Evolutionary conservation across 1,140 invertebrate genomes (phyloP), one percentile per base, ranked within the genome.

Genomic region (Pteromalus puparum): DNA sequence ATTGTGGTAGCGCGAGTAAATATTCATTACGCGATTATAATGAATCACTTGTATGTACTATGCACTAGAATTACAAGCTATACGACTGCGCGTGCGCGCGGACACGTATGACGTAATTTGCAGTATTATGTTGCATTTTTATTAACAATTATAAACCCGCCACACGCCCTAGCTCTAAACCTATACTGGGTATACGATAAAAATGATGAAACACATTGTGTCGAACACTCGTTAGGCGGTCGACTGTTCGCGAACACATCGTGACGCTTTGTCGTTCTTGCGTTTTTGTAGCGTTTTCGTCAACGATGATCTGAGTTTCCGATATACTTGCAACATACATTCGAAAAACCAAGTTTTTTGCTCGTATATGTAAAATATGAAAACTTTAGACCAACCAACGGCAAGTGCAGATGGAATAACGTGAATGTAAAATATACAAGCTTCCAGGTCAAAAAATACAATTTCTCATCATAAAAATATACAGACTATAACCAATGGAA

Each of bases 11-110:
- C 34, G 79, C 34, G 77, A 84, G 53, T 79, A 84, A 65, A 84
- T 84, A 84, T 77, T 72, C 21, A 78, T 68, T 80, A 80, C 53
- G 21, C 38, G 12, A 30, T 34, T 84, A 79, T 48, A 61, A 61
- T 74, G 30, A 80, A 84, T 74, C 46, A 84, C 74, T 15, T 34
- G 65, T 74, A 83, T 34, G 65, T 74, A 83, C 72, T 61, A 84
- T 73, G 26, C 68, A 79, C 75, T 46, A 24, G 26, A 70, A 30
- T 26, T 12, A 68, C 21, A 30, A 28, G 67, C 67, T 28, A 30
- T 30, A 15, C 67, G 28, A 26, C 24, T 30, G n/a, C 24, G 24
- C 12, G 28, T n/a, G n/a, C 10, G 26, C 9, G 53, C 53, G 18
- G 53, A 61, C 7, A 61, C 18, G 18, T 21, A 15, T n/a, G 4